These are phyloP conservation scores for Argentina silus DNA, from an alignment of 2,797 vertebrate species.

Conservation along the genomic window DNA sequence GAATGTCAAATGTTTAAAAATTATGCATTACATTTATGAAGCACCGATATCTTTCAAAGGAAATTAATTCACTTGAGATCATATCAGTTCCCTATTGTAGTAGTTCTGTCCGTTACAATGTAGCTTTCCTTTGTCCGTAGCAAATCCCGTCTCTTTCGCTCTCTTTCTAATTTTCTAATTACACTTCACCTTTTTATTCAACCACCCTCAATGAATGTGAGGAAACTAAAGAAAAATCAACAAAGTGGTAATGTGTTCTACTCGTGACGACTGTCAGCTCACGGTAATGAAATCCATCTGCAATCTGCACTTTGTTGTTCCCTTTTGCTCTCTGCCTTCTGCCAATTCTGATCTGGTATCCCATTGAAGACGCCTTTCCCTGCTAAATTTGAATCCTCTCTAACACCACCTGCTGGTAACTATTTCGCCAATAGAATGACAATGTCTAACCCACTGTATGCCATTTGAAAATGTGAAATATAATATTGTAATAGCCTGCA, in stretches of 20 bases:
- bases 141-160: conserved; percentile 31
- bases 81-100: conserved; percentile 34
- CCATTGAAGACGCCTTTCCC: conserved; percentile 47
- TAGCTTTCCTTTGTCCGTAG: conserved; percentile 65
- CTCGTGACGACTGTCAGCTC: conserved; percentile 3
- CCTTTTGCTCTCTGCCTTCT: conserved; percentile 40
- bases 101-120: conserved; percentile 56
- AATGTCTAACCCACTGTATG: conserved; percentile 8
- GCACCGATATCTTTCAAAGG: background rate
- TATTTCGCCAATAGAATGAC: conserved; percentile 12
- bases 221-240: background rate
- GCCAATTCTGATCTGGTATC: conserved; percentile 55
- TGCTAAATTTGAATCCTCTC: conserved; percentile 38
- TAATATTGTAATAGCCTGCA: conserved; percentile 34
- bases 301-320: conserved; percentile 34
- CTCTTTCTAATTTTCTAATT: conserved; percentile 14
- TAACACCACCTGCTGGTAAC: conserved; percentile 58
- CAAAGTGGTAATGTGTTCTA: background rate
- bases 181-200: conserved; percentile 17
- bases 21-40: background rate
- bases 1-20: conserved; percentile 16
- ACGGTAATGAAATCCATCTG: conserved; percentile 4
- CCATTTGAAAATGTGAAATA: conserved; percentile 40
- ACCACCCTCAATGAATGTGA: background rate
- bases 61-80: background rate